A percentile compares a stretch with the other conserved stretches of the same genome.
Evolutionary conservation across 2,113 vertebrate species (phyloP).

Genomic region (Aythya baeri): DNA sequence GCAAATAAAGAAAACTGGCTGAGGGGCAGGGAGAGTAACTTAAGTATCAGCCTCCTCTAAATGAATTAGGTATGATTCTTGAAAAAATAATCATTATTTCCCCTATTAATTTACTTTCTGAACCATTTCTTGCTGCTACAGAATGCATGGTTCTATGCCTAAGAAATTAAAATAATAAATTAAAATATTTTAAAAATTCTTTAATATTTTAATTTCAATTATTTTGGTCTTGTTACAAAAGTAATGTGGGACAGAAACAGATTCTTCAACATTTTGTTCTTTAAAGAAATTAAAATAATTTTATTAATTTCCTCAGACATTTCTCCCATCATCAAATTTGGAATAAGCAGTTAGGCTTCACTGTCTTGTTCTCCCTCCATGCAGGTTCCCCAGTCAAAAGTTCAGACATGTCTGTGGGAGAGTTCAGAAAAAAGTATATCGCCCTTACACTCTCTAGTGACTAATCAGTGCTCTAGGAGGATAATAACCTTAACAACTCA

Average conservation of each 20-base stretch:
- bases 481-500: not conserved
- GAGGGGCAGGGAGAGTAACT: not conserved
- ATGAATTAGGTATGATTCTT: not conserved
- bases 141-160: not conserved
- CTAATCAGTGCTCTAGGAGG: not conserved
- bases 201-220: too few relatives aligned
- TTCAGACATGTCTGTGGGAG: not conserved
- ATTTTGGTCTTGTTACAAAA: too few relatives aligned
- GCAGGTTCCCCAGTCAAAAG: not conserved
- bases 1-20: not conserved
- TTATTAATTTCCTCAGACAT: not conserved
- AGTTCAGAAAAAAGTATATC: not conserved
- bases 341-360: not conserved
- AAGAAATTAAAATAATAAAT: not conserved
- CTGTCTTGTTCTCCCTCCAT: not conserved
- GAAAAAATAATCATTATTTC: not conserved
- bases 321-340: not conserved
- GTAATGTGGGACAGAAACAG: too few relatives aligned
- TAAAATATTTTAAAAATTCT: too few relatives aligned
- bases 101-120: not conserved
- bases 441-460: not conserved
- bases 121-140: not conserved
- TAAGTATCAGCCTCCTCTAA: not conserved
- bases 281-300: not conserved
- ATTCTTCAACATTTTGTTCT: too few relatives aligned